Percentiles rank a stretch among this genome's conserved stretches.
These are phyloP conservation scores for Nephrotoma guestfalica DNA, from an alignment of 2,888 invertebrate species.

Conservation along the genomic window DNA sequence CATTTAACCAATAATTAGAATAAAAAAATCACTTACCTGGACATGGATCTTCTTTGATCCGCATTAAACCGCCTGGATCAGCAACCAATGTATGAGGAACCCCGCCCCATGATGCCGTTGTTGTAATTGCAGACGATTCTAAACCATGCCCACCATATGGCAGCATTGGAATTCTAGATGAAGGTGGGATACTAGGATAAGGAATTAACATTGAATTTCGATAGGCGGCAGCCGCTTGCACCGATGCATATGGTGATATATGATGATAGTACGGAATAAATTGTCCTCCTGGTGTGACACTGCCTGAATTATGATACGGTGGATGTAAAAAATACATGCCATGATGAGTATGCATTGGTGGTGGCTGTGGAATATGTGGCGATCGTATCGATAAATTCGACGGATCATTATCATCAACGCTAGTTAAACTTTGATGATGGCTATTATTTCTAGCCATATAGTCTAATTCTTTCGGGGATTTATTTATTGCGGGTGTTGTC, in stretches of 20 bases:
- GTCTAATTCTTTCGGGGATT: not conserved
- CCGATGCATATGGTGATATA: constrained; percentile 23
- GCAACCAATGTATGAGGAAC: constrained; percentile 11
- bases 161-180: constrained; percentile 30
- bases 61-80: constrained; percentile 26
- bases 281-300: constrained; percentile 21
- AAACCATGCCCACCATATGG: constrained; percentile 8
- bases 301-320: constrained; percentile 25
- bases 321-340: constrained; percentile 15
- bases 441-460: not conserved
- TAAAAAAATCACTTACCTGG: constrained; percentile 9
- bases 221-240: constrained; percentile 30
- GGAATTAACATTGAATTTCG: constrained; percentile 38
- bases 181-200: constrained; percentile 24
- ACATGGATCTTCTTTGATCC: constrained; percentile 33
- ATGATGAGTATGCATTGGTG: not conserved
- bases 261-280: constrained; percentile 5
- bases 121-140: constrained; percentile 14
- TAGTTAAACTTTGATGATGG: not conserved
- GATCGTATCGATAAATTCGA: constrained; percentile 1
- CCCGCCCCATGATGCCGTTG: constrained; percentile 14
- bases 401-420: constrained; percentile 2
- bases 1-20: constrained; percentile 25
- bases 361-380: not conserved
- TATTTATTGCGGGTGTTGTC: not conserved